Base-by-base conservation (phyloP, 2,113 vertebrate species). In the Blennius ocellaris region DNA sequence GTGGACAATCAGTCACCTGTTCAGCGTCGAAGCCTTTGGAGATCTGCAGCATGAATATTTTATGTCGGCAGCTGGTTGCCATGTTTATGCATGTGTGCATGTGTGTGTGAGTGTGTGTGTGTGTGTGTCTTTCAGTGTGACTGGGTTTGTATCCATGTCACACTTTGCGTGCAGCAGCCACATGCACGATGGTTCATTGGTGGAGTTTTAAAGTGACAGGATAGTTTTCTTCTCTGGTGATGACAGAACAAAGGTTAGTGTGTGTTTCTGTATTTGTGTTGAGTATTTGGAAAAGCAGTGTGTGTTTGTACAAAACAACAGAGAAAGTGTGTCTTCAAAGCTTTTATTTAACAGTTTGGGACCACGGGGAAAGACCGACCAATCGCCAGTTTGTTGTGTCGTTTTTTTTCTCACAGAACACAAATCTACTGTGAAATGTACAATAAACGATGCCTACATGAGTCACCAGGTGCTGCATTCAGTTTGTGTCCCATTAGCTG, bases 11-110 rank as follows among this genome's bases (percentile, higher is more conserved):
- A 83, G 73, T 44, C 83, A 83, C 78, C 78, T 82, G 83, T 65
- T 75, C 59, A 16, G 41, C 30, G 41, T 65, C 9, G 11, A 21
- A 74, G 48, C 53, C 65, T 82, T 77, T 60, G 58, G 66, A 73
- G 55, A 61, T 67, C 39, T 58, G 72, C 11, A 54, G 45, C 14
- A 38, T 90, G 74, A 80, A 87, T 81, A 85, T 80, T 87, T 87
- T 4, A 83, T 83, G 69, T n/a, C 69, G 83, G 69, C 89, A 86
- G 82, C 75, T 86, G 76, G 80, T 64, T 12, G 37, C 17, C 9
- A 37, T 39, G 69, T 21, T 3, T 15, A 43, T 63, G 65, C 14
- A 41, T 62, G 56, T 63, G 37, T 11, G 53, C 56, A 17, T 11
- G 53, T 60, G 3, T 11, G 6, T 48, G 14, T 60, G 63, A 58